Base-by-base conservation (phyloP, 2,797 vertebrate species). In the Phoeniculus purpureus region DNA sequence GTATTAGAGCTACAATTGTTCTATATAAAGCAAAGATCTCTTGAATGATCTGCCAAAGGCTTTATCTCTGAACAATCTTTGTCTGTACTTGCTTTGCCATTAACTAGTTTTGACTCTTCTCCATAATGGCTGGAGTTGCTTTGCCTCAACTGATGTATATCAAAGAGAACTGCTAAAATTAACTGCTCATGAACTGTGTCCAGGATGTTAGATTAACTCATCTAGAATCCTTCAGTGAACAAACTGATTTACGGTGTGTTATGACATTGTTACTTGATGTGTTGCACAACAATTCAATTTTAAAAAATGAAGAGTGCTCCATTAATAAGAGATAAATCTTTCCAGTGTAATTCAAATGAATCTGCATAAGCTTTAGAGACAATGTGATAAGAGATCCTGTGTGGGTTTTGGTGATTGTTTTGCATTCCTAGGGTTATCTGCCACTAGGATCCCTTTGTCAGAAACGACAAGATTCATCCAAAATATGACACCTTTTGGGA, bases 81-180 rank as follows among this genome's bases (percentile, higher is more conserved):
- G 93, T 90, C 94, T 89, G 81, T 92, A 94, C 96, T 94, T 94
- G 93, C 89, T 94, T 94, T 85, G 94, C 94, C 2, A 40, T 92
- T 95, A 96, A 94, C 92, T 92, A 94, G 79, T 87, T 94, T 92
- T 96, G 94, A 93, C 90, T 96, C 85, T 85, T 26, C 86, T 81
- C 86, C 6, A 6, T 73, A 85, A 94, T 92, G 86, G 95, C 84
- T 94, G 73, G 70, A 93, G 92, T 9, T 92, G 92, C 94, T 94
- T 94, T 83, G 81, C 93, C 71, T 94, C 89, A 89, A 85, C 84
- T 93, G 94, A 94, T 95, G 78, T 0, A 64, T 92, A 95, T 95
- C 95, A 95, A 96, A 95, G 94, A 83, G 79, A 92, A 89, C 73
- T 96, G 90, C 93, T 94, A 96, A 96, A 95, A 96, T 96, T 95